Conservation (phyloP, 2,113 vertebrate species). For the Gavialis gangeticus region DNA sequence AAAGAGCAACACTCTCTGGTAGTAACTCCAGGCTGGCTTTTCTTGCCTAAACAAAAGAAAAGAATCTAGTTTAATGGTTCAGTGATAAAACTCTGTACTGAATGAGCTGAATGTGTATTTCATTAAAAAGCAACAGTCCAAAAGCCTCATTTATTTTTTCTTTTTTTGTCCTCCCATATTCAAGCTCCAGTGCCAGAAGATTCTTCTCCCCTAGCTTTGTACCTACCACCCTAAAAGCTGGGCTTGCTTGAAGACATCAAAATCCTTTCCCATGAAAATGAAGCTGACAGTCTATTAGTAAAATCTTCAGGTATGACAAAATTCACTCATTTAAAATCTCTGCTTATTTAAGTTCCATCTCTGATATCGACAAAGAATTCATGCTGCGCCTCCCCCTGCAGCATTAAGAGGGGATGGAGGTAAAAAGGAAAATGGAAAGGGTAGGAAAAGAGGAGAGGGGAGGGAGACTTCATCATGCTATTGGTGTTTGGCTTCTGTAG, state of each 20-base stretch:
- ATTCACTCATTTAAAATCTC: too few relatives aligned
- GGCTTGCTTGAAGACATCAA: background rate
- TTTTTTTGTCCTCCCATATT: background rate
- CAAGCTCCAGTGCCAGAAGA: too few relatives aligned
- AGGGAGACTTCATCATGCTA: too few relatives aligned
- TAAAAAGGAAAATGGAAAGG: too few relatives aligned
- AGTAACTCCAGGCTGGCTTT: background rate
- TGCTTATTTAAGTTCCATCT: background rate
- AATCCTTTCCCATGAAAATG: background rate
- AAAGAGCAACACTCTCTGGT: background rate
- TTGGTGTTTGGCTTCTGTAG: too few relatives aligned
- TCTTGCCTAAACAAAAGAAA: background rate
- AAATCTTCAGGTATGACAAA: accelerated
- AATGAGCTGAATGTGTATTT: background rate
- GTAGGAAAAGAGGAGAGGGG: too few relatives aligned
- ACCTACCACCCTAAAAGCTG: background rate
- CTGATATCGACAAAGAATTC: background rate
- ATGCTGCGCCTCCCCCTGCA: too few relatives aligned
- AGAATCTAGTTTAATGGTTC: background rate
- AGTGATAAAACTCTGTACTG: background rate
- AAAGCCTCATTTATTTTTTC: too few relatives aligned
- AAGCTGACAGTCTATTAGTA: background rate
- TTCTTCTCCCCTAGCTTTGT: background rate
- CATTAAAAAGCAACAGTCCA: background rate
- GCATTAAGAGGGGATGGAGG: too few relatives aligned